A percentile compares a stretch with the other conserved stretches of the same genome.
These are phyloP conservation scores for Baryphthengus martii DNA, from an alignment of 2,113 vertebrate genomes.

Conservation along the genomic window DNA sequence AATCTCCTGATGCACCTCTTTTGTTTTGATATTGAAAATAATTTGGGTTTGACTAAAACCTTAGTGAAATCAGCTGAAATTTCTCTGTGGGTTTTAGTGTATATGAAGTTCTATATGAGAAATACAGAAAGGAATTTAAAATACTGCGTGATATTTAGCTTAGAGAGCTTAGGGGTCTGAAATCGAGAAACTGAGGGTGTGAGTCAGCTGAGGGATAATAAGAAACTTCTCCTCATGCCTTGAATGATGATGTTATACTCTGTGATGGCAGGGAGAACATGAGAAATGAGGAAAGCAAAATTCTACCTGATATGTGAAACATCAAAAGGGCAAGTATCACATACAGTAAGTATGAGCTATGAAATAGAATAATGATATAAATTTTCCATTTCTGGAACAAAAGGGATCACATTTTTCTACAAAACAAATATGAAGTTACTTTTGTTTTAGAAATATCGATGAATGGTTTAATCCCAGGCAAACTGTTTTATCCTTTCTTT, in stretches of 20 bases:
- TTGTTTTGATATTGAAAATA: background rate
- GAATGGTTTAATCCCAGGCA: background rate
- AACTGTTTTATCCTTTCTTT: background rate
- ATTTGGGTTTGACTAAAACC: background rate
- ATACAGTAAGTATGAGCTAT: background rate
- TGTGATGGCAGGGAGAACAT: background rate
- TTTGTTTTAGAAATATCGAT: background rate
- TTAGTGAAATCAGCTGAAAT: background rate
- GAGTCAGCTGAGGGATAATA: background rate
- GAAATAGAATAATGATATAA: background rate
- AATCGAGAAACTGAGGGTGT: background rate
- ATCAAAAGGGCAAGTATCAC: background rate
- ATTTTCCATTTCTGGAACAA: background rate
- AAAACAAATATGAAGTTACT: background rate
- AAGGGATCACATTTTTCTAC: background rate
- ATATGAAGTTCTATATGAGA: background rate
- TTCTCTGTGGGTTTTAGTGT: background rate
- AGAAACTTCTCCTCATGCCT: background rate
- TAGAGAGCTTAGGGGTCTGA: background rate
- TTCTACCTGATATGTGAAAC: background rate
- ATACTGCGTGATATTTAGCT: background rate
- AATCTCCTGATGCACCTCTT: background rate
- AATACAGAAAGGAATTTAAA: background rate
- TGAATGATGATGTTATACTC: background rate
- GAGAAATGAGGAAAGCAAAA: conserved; percentile 22